These are phyloP conservation scores for Coelinius sp. DNA, from an alignment of 2,888 invertebrate species.

Conservation along the genomic window DNA sequence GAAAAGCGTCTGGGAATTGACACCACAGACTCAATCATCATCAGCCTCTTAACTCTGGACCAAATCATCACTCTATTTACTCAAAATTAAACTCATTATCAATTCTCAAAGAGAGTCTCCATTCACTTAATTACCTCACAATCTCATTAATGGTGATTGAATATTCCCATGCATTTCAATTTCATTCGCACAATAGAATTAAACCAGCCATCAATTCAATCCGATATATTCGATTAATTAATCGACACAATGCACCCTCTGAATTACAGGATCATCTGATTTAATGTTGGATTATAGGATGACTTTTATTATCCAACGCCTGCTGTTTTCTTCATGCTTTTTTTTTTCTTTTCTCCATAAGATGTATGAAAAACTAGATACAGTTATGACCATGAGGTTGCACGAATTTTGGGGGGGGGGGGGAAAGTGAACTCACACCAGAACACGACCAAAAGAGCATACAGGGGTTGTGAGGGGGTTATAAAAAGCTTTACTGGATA, in stretches of 20 bases:
- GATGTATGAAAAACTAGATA: not conserved
- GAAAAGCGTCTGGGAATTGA: not conserved
- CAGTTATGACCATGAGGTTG: conserved; percentile 3
- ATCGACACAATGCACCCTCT: not conserved
- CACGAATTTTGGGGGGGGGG: not conserved
- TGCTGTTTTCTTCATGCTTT: conserved; percentile 10
- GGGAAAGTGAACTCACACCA: not conserved
- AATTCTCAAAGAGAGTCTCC: not conserved
- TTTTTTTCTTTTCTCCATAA: conserved; percentile 20
- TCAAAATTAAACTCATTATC: too few relatives aligned
- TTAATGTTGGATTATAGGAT: not conserved
- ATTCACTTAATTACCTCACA: not conserved
- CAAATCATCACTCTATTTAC: too few relatives aligned
- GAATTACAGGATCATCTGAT: not conserved
- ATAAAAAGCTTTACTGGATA: conserved; percentile 51
- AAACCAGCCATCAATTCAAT: not conserved
- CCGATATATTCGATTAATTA: not conserved
- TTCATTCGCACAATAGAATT: not conserved
- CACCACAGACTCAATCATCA: not conserved
- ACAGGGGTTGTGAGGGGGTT: conserved; percentile 41
- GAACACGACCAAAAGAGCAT: conserved; percentile 37
- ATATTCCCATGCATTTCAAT: not conserved
- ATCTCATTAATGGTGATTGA: conserved; percentile 4
- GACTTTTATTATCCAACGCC: conserved; percentile 27
- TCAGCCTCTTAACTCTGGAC: too few relatives aligned